phyloP scores from a whole-genome alignment of 2,113 vertebrate species.

The Ceratotherium simum region DNA sequence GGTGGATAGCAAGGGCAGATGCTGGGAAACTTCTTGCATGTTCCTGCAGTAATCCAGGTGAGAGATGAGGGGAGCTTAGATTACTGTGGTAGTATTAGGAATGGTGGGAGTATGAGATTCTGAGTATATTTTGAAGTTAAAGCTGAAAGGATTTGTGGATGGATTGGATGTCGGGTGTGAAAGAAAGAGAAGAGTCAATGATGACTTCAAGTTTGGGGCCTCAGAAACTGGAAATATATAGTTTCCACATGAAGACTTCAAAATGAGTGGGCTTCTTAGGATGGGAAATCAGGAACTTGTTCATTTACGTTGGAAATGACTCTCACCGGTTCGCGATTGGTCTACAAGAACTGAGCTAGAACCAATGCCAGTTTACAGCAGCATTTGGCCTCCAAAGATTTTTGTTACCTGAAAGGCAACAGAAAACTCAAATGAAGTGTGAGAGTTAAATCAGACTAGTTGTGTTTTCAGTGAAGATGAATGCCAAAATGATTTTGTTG shows the following conservation, averaged over 20 bases:
- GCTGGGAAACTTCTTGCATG: neutral
- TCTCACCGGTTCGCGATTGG: neutral
- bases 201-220: neutral
- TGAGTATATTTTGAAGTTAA: neutral
- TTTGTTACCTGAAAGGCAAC: neutral
- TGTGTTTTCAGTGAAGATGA: neutral
- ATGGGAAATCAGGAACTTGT: neutral
- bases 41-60: neutral
- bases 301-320: neutral
- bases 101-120: neutral
- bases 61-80: neutral
- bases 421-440: neutral
- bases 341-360: neutral
- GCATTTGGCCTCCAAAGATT: neutral
- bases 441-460: neutral
- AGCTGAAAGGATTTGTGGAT: neutral
- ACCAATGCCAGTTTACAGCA: neutral
- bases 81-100: neutral
- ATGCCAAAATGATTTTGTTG: neutral
- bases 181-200: slow-evolving; percentile 9
- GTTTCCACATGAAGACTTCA: neutral
- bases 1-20: neutral
- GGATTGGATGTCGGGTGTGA: neutral
- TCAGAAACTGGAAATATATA: neutral
- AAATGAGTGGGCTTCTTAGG: neutral